These are phyloP conservation scores for Pseudococcus longispinus DNA, from an alignment of 2,888 invertebrate species.

Conservation along the genomic window DNA sequence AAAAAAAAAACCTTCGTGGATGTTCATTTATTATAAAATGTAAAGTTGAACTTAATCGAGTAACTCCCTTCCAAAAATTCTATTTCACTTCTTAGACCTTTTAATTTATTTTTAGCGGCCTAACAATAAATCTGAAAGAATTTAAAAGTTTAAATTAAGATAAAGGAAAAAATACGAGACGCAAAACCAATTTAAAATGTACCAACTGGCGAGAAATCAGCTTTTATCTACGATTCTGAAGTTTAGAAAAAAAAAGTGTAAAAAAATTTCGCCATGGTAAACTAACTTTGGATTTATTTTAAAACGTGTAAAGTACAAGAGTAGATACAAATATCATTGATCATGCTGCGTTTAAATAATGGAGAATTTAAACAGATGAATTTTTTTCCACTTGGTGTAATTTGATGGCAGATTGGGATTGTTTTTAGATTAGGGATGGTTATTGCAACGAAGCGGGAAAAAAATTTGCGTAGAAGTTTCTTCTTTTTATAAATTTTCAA, in stretches of 20 bases:
- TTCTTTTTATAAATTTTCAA: no score
- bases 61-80: conserved; percentile 51
- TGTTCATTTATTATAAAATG: conserved; percentile 55
- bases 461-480: no score
- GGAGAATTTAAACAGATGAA: no score
- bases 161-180: conserved; percentile 55
- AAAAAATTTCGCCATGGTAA: conserved; percentile 12
- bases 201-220: conserved; percentile 50
- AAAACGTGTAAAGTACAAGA: neutral
- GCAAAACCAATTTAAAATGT: conserved; percentile 53
- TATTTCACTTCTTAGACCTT: conserved; percentile 47
- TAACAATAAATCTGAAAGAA: conserved; percentile 56
- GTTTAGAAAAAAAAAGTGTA: neutral
- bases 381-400: no score
- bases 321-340: neutral
- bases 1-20: conserved; percentile 40
- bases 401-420: no score
- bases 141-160: conserved; percentile 56
- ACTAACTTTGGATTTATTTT: neutral
- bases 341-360: neutral
- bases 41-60: conserved; percentile 53
- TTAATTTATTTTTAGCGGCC: conserved; percentile 54
- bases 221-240: conserved; percentile 43
- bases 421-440: no score
- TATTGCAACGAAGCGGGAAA: no score